Percentiles rank a stretch among this genome's conserved stretches.
Conservation (phyloP, 2,888 invertebrate species). For the Chaetoderma sp. region DNA sequence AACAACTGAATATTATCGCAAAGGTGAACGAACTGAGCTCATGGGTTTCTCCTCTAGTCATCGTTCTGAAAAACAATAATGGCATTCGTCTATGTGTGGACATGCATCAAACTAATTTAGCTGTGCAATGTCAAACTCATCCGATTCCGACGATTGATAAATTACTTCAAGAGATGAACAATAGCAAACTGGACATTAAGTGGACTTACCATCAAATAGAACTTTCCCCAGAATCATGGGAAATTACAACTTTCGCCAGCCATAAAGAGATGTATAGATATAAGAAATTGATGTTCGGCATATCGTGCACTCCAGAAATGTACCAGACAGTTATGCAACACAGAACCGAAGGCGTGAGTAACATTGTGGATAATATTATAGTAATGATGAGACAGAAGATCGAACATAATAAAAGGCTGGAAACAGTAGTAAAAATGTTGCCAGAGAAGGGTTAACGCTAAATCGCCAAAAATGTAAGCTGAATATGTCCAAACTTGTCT, state of each 20-base stretch:
- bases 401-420: not conserved
- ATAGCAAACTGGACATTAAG: conserved; percentile 7
- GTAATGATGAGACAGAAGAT: not conserved
- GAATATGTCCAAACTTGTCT: not conserved
- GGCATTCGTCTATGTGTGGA: conserved; percentile 20
- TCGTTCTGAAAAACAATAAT: conserved; percentile 17
- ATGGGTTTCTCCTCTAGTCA: conserved; percentile 21
- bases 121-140: not conserved
- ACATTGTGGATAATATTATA: conserved; percentile 13
- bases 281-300: conserved; percentile 7
- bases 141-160: conserved; percentile 18
- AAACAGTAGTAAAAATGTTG: not conserved
- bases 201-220: conserved; percentile 19
- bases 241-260: no score
- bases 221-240: conserved; percentile 2
- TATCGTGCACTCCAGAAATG: conserved; percentile 12
- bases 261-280: conserved; percentile 12
- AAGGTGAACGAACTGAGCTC: conserved; percentile 7
- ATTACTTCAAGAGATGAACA: not conserved
- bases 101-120: conserved; percentile 5
- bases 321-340: conserved; percentile 6
- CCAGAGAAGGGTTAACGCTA: conserved; percentile 2
- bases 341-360: not conserved
- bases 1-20: conserved; percentile 23
- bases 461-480: conserved; percentile 9